Percentiles rank a stretch among this genome's conserved stretches.
Conservation (phyloP, 2,113 vertebrate species). For the Salvelinus namaycush region DNA sequence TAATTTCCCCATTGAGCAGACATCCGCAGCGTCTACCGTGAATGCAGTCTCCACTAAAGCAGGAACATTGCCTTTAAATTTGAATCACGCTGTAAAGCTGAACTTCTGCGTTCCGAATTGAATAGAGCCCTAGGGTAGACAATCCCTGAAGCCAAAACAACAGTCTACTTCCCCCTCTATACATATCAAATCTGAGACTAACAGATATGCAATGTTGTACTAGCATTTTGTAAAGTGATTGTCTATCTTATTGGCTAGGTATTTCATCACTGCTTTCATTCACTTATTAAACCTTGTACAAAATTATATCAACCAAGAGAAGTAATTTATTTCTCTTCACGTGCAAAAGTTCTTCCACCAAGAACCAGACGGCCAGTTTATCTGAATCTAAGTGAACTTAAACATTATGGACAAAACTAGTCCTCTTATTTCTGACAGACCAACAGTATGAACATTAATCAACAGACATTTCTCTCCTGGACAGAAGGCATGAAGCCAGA, state of each 20-base stretch:
- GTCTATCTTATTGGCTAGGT: no score
- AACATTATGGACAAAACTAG: background rate
- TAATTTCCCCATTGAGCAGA: no score
- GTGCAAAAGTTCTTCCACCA: background rate
- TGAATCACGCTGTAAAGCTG: no score
- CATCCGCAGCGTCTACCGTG: no score
- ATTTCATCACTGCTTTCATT: no score
- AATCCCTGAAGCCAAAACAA: background rate
- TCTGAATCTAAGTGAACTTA: no score
- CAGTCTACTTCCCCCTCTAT: background rate
- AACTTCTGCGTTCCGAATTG: no score
- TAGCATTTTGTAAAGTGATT: background rate
- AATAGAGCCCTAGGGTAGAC: no score
- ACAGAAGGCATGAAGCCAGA: background rate
- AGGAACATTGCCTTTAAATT: no score
- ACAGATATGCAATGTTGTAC: background rate
- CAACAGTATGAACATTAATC: slow-evolving; percentile 2
- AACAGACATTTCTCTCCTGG: background rate
- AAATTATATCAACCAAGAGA: background rate
- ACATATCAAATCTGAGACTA: background rate
- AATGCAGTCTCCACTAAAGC: no score
- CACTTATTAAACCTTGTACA: background rate
- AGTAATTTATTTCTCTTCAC: background rate
- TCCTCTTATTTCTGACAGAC: background rate
- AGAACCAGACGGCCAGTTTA: background rate